phyloP scores from a whole-genome alignment of 2,888 invertebrate genomes.

The Cenopis cana region DNA sequence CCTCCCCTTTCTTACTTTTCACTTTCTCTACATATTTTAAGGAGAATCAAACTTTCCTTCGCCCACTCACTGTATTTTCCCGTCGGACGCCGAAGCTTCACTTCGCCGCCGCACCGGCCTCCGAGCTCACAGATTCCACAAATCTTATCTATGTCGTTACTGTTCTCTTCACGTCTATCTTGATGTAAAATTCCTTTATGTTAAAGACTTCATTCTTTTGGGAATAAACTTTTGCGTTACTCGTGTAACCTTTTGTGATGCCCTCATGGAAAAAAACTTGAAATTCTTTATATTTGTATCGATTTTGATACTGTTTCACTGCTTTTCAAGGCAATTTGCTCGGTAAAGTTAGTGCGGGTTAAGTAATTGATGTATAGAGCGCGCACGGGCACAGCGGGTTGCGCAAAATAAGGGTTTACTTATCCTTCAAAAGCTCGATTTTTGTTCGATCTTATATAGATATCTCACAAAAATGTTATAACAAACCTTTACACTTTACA shows the following conservation, averaged over 20 bases:
- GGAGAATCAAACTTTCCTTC: conserved; percentile 83
- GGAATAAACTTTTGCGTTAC: conserved; percentile 62
- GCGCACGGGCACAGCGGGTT: conserved; percentile 30
- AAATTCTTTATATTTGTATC: conserved; percentile 38
- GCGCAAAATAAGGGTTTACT: conserved; percentile 34
- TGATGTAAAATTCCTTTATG: conserved; percentile 70
- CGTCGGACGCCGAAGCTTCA: conserved; percentile 51
- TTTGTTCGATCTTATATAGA: neutral
- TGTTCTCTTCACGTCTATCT: conserved; percentile 57
- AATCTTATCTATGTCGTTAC: conserved; percentile 74
- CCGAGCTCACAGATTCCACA: conserved; percentile 53
- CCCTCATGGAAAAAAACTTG: conserved; percentile 32
- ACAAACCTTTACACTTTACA: neutral
- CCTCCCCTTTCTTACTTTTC: conserved; percentile 80
- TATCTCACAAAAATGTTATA: neutral
- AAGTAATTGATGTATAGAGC: conserved; percentile 22
- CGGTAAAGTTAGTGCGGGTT: conserved; percentile 39
- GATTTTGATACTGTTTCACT: conserved; percentile 35
- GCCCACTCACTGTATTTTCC: conserved; percentile 72
- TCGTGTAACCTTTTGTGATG: conserved; percentile 47
- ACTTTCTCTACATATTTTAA: conserved; percentile 86
- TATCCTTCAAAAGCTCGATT: neutral
- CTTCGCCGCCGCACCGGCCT: conserved; percentile 20
- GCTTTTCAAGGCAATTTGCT: conserved; percentile 32
- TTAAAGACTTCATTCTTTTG: conserved; percentile 60